Conservation (phyloP, 1,140 invertebrate genomes). For the Saccostrea echinata region DNA sequence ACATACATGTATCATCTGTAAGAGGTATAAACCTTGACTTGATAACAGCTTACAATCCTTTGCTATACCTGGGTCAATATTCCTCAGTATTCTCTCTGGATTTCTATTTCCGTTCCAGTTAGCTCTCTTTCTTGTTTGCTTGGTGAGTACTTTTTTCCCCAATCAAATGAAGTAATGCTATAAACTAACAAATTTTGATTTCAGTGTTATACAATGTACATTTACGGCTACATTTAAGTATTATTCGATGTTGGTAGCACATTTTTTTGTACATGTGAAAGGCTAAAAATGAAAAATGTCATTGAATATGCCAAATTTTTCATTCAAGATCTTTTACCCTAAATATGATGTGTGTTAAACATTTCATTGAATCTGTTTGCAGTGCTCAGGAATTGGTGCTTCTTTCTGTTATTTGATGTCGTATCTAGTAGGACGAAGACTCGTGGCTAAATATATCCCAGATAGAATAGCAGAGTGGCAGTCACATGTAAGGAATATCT, state of each 20-base stretch:
- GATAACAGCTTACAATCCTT: conserved; percentile 95
- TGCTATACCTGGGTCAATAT: conserved; percentile 99
- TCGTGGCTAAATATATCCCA: conserved; percentile 94
- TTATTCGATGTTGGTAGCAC: neutral
- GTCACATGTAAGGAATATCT: conserved; percentile 83
- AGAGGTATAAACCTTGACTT: conserved; percentile 60
- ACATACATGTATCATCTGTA: neutral
- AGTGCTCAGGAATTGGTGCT: conserved; percentile 97
- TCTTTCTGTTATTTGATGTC: conserved; percentile 97
- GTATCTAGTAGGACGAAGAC: conserved; percentile 90
- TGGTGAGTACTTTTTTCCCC: conserved; percentile 80
- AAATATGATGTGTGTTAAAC: neutral
- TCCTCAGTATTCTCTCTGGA: conserved; percentile 97
- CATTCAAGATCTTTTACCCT: too few species aligned
- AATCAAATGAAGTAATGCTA: neutral
- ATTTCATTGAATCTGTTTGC: conserved; percentile 57
- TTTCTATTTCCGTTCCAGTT: conserved; percentile 97
- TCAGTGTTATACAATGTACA: neutral
- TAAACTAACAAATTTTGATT: neutral
- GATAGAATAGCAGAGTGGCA: conserved; percentile 93
- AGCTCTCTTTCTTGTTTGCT: conserved; percentile 94
- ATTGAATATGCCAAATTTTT: too few species aligned
- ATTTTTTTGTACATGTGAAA: neutral
- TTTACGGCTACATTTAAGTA: neutral
- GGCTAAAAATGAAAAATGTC: too few species aligned